These are phyloP conservation scores for Microtus obscurus DNA, from an alignment of 2,797 vertebrate species.

Conservation along the genomic window DNA sequence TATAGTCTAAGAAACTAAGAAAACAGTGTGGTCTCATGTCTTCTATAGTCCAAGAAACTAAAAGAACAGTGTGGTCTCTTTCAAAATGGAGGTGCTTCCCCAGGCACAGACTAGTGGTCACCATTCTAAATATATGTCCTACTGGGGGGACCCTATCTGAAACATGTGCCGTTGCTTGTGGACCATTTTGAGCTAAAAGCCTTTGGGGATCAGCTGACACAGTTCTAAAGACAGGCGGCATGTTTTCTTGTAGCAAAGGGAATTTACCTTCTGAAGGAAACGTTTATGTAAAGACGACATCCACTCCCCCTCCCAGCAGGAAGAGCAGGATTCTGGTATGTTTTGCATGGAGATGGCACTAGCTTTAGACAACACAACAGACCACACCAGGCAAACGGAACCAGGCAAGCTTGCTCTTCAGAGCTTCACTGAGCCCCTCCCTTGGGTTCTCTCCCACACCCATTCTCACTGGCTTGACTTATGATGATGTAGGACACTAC, in stretches of 20 bases:
- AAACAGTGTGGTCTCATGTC: background rate
- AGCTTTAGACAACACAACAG: background rate
- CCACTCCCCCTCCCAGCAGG: no score
- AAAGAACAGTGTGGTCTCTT: background rate
- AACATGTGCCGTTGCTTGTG: background rate
- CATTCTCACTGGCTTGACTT: background rate
- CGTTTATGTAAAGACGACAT: background rate
- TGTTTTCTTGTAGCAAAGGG: background rate
- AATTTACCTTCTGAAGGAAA: background rate
- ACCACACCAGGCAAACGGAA: no score
- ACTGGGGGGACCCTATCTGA: background rate
- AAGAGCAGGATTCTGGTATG: background rate
- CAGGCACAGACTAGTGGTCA: background rate
- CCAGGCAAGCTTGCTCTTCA: background rate
- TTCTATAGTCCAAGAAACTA: conserved; percentile 2
- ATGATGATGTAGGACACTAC: no score
- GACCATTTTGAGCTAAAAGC: background rate
- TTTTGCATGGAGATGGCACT: background rate
- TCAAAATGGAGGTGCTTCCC: background rate
- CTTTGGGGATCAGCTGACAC: background rate
- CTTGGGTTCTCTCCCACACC: background rate
- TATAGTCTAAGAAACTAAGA: conserved; percentile 15
- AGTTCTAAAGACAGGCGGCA: background rate
- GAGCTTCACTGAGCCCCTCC: background rate
- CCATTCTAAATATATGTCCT: background rate